Percentiles rank a stretch among this genome's conserved stretches.
These are phyloP conservation scores for Oscheius sp. DNA, from an alignment of 2,888 invertebrate species.

Conservation along the genomic window DNA sequence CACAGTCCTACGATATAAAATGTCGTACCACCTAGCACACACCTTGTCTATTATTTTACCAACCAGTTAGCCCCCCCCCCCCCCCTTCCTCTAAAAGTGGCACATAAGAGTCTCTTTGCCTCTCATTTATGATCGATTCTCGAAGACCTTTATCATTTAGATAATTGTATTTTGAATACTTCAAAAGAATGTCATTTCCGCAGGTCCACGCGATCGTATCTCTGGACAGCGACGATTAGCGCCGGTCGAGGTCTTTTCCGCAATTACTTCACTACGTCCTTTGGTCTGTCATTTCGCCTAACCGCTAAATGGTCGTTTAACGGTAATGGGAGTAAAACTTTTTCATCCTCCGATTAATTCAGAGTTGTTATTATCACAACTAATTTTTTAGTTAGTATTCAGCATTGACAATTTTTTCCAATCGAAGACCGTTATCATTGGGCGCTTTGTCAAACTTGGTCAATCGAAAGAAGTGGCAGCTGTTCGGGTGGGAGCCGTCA, in stretches of 20 bases:
- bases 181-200: constrained; percentile 6
- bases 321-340: neutral
- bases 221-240: constrained; percentile 11
- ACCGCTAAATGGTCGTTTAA: neutral
- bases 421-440: too few species aligned
- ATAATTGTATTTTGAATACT: too few species aligned
- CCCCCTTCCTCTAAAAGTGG: too few species aligned
- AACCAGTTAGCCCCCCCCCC: too few species aligned
- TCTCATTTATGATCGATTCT: too few species aligned
- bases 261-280: constrained; percentile 12
- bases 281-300: constrained; percentile 1
- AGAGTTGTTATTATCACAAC: neutral
- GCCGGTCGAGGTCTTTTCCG: constrained; percentile 27
- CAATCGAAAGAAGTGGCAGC: constrained; percentile 20
- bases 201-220: constrained; percentile 23
- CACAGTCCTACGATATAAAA: too few species aligned
- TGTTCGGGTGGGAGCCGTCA: neutral
- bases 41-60: too few species aligned
- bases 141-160: too few species aligned
- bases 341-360: neutral
- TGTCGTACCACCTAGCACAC: too few species aligned
- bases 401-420: neutral
- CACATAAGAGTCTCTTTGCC: too few species aligned
- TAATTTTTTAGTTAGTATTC: neutral
- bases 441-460: constrained; percentile 26